Base-by-base conservation (phyloP, 23 tunicate genomes). In the Diplosoma virens region DNA sequence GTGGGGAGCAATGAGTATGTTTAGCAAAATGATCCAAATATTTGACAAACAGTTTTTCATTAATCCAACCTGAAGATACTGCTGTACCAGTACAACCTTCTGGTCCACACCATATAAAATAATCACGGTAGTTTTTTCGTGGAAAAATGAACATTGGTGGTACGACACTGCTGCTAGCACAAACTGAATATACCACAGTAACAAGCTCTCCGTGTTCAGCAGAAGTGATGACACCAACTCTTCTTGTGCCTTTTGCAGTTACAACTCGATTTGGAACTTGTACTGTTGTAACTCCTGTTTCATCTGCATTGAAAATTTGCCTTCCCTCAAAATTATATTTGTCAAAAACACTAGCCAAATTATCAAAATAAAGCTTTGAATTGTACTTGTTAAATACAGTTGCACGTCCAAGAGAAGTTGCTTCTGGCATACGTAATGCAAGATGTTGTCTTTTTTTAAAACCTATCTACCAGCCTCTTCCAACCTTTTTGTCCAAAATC, bases 261-360 rank as follows among this genome's bases (percentile, higher is more conserved):
- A 67, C 52, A 35, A 67, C n/a, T 27, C 21, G 5, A 16, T 37
- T 4, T 17, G 52, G 52, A 34, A 34, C 36, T 35, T 67, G 52
- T 3, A 67, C 74, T 18, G 74, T 34, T 25, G 74, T 67, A 3
- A 34, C 24, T 2, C 74, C 74, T 34, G 74, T 67, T 35, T 67
- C 74, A 36, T 67, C 74, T n/a, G 36, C 25, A 52, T 67, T 67
- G 25, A 7, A 67, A 18, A 67, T 67, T 63, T 63, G 70, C 36
- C 70, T 63, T 63, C 20, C 70, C 29, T 63, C 70, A 63, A 63
- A 63, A 7, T 63, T 26, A 63, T 63, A n/a, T 30, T 63, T 34
- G 29, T 63, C 70, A 5, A 63, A 63, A 14, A 63, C 70, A 25
- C 11, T 6, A 4, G 70, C 70, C 35, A 63, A 63, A 63, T 63